Percentiles rank a stretch among this genome's conserved stretches.
These are phyloP conservation scores for Toxotes chatareus DNA, from an alignment of 2,113 vertebrate species.

Conservation along the genomic window DNA sequence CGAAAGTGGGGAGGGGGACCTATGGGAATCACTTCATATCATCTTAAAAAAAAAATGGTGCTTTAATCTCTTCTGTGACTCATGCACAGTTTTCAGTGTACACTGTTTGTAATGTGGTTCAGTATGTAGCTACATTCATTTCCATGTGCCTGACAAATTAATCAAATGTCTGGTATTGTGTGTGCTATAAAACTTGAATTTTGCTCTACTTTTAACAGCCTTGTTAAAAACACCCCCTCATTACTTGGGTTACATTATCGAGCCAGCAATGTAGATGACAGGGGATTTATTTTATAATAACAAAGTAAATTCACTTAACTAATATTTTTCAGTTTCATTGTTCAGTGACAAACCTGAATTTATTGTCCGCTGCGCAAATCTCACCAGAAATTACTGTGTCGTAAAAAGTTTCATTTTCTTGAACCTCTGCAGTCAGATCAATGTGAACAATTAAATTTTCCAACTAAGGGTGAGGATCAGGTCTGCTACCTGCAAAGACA, in stretches of 20 bases:
- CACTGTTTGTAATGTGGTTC: slow-evolving; percentile 4
- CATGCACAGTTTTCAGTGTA: neutral
- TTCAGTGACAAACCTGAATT: neutral
- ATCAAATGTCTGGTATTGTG: neutral
- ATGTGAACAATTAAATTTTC: neutral
- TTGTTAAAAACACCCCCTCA: neutral
- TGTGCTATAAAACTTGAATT: neutral
- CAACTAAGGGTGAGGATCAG: neutral
- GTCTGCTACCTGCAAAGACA: neutral
- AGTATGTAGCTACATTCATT: neutral
- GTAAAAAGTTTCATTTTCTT: neutral
- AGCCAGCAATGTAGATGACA: neutral
- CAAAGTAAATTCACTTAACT: neutral
- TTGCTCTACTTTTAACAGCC: neutral
- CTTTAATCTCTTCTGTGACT: slow-evolving; percentile 17
- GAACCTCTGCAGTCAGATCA: neutral
- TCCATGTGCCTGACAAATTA: neutral
- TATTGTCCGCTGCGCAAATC: neutral
- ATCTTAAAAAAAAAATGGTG: neutral
- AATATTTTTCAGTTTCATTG: neutral
- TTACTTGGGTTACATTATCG: neutral
- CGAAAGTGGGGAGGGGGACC: neutral
- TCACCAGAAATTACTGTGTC: neutral
- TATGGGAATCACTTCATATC: slow-evolving; percentile 23
- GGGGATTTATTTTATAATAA: neutral